A percentile compares a stretch with the other conserved stretches of the same genome.
These are phyloP conservation scores for Uloborus plumipes DNA, from an alignment of 2,888 invertebrate genomes.

Conservation along the genomic window DNA sequence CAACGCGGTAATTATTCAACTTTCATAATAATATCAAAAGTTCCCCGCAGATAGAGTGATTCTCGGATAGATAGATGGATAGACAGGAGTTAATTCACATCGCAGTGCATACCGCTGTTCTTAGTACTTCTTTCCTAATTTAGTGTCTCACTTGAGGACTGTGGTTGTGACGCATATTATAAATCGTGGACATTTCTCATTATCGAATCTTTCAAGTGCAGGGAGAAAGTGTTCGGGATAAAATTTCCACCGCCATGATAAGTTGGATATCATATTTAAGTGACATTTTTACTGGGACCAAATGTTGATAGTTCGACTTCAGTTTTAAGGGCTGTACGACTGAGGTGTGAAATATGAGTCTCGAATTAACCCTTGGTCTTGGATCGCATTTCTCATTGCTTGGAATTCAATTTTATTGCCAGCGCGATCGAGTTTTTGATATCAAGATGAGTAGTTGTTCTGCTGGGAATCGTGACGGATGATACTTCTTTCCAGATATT, in stretches of 20 bases:
- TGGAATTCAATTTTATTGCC: constrained; percentile 28
- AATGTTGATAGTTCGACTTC: constrained; percentile 9
- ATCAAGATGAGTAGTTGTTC: too few relatives aligned
- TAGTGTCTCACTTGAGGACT: constrained; percentile 17
- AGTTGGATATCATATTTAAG: constrained; percentile 50
- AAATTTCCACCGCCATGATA: constrained; percentile 26
- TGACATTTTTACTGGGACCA: constrained; percentile 35
- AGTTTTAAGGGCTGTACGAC: constrained; percentile 13
- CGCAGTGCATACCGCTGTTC: constrained; percentile 5
- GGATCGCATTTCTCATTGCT: constrained; percentile 10
- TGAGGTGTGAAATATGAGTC: constrained; percentile 8
- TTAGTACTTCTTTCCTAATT: constrained; percentile 46
- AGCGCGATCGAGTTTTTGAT: background rate
- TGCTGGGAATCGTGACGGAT: too few relatives aligned
- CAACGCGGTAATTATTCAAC: background rate
- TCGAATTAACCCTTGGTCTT: constrained; percentile 43
- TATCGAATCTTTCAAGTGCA: constrained; percentile 49
- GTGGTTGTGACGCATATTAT: constrained; percentile 30
- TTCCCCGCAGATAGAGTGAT: background rate
- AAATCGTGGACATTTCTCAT: constrained; percentile 47
- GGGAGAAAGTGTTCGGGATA: constrained; percentile 35
- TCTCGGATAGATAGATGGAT: background rate
- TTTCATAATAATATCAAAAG: background rate
- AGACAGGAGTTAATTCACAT: constrained; percentile 19
- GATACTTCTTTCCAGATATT: too few relatives aligned